A percentile compares a stretch with the other conserved stretches of the same genome.
These are phyloP conservation scores for Lobophora halterata DNA, from an alignment of 2,888 invertebrate genomes.

Conservation along the genomic window DNA sequence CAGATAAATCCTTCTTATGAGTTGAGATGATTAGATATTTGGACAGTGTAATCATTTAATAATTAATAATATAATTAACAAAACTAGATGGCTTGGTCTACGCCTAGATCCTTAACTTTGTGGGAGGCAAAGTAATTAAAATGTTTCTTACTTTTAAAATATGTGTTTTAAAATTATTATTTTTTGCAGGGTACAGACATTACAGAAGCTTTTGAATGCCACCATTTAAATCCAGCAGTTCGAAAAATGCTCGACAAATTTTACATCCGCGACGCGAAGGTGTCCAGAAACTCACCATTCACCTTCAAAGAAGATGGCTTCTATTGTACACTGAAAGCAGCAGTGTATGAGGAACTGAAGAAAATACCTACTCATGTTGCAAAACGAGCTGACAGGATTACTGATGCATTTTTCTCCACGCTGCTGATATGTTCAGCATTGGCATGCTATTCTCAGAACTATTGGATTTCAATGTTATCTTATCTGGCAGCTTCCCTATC, in stretches of 20 bases:
- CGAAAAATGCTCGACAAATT: constrained; percentile 52
- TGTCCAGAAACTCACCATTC: constrained; percentile 85
- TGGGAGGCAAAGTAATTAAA: too few species aligned
- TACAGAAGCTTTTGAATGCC: constrained; percentile 88
- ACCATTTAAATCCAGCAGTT: constrained; percentile 83
- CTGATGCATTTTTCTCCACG: constrained; percentile 56
- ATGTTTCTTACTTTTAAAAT: too few species aligned
- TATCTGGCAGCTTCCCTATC: constrained; percentile 78
- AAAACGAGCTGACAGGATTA: constrained; percentile 51
- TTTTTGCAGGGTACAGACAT: constrained; percentile 87
- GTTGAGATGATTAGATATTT: too few species aligned
- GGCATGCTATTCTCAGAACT: constrained; percentile 42
- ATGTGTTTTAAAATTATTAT: too few species aligned
- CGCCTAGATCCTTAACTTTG: too few species aligned
- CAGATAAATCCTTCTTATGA: too few species aligned
- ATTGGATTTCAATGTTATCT: constrained; percentile 42
- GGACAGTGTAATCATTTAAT: too few species aligned
- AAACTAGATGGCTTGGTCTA: too few species aligned
- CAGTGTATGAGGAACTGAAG: constrained; percentile 78
- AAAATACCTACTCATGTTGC: constrained; percentile 65
- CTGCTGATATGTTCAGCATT: constrained; percentile 51
- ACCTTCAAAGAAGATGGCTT: constrained; percentile 88
- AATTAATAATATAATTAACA: too few species aligned
- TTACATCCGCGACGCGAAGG: constrained; percentile 82
- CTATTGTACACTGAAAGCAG: constrained; percentile 84